Conservation (phyloP, 2,797 vertebrate genomes). For the Oophaga sylvatica region DNA sequence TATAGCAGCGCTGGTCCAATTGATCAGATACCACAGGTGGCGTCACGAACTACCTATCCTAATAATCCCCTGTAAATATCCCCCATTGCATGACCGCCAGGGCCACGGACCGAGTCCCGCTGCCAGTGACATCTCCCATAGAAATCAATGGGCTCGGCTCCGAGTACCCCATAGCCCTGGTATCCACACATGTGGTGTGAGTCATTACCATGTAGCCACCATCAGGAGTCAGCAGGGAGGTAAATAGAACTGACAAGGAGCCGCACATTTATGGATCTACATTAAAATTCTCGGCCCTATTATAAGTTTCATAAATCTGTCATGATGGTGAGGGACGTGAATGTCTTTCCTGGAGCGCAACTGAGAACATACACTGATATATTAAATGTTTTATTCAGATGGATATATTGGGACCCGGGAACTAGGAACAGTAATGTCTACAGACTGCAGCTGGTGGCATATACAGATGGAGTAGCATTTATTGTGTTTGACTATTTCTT, state of each 20-base stretch:
- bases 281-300: slow-evolving; percentile 29
- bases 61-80: too few species aligned
- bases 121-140: too few species aligned
- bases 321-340: neutral
- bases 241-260: neutral
- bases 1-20: too few species aligned
- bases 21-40: too few species aligned
- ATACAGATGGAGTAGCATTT: neutral
- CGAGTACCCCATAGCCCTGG: too few species aligned
- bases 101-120: too few species aligned
- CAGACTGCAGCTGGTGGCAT: neutral
- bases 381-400: neutral
- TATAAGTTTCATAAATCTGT: slow-evolving; percentile 18
- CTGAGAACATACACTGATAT: neutral
- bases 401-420: neutral
- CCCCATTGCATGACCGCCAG: too few species aligned
- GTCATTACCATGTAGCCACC: neutral
- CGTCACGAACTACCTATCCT: too few species aligned
- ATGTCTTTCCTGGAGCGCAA: neutral
- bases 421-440: neutral
- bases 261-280: neutral
- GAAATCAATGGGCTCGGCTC: too few species aligned
- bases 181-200: too few species aligned
- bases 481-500: neutral
- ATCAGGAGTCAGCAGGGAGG: slow-evolving; percentile 3